These are phyloP conservation scores for Tribolium madens DNA, from an alignment of 1,140 invertebrate genomes.

Conservation along the genomic window DNA sequence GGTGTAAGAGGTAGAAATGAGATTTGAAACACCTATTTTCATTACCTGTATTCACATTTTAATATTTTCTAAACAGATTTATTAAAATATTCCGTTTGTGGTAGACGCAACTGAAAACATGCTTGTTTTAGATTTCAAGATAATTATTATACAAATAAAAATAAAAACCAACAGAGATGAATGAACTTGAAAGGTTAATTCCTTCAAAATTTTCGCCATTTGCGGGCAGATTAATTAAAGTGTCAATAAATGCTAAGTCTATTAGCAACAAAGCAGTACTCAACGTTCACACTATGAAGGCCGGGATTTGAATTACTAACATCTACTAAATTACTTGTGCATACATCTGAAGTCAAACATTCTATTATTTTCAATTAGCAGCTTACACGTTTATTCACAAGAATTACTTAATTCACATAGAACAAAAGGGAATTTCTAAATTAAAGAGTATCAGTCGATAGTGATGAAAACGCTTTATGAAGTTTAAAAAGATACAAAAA, in stretches of 20 bases:
- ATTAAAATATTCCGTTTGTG: no score
- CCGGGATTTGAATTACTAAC: constrained; percentile 27
- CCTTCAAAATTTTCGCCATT: neutral
- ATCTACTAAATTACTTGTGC: constrained; percentile 38
- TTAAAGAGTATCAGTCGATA: neutral
- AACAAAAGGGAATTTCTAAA: neutral
- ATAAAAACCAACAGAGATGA: no score
- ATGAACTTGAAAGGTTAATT: neutral
- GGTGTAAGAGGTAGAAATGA: no score
- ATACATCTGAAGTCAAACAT: constrained; percentile 23
- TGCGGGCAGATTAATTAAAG: constrained; percentile 25
- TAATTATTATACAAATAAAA: no score
- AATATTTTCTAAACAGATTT: no score
- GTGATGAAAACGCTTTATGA: neutral
- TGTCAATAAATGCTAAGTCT: constrained; percentile 27
- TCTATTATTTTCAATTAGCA: constrained; percentile 43
- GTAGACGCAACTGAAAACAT: no score
- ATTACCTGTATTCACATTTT: no score
- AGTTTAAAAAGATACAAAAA: neutral
- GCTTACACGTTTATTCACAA: constrained; percentile 23
- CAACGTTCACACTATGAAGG: constrained; percentile 12
- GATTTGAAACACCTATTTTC: no score
- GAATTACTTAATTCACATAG: constrained; percentile 5
- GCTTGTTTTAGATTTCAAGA: no score
- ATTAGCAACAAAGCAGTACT: constrained; percentile 34